phyloP scores from a whole-genome alignment of 64 coral and sea anemone genomes.

The Stylophora pistillata region DNA sequence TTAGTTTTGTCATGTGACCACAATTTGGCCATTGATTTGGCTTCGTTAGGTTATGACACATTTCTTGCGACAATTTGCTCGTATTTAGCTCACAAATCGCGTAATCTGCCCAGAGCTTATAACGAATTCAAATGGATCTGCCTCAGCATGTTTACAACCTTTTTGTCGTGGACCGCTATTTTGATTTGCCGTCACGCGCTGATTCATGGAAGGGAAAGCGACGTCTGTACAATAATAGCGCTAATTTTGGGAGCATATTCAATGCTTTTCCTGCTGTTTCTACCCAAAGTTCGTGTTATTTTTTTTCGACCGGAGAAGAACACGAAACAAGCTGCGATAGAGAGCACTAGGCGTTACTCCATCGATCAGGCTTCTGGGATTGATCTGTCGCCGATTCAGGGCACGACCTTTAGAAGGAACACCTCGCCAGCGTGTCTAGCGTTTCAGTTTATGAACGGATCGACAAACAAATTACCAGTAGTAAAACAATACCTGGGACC shows the following conservation, averaged over 20 bases:
- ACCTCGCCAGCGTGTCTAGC: neutral
- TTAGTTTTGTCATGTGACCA: slow-evolving; percentile 43
- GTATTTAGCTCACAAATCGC: slow-evolving; percentile 64
- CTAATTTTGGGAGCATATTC: slow-evolving; percentile 68
- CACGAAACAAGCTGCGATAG: slow-evolving; percentile 72
- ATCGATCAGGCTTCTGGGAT: slow-evolving; percentile 69
- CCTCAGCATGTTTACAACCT: slow-evolving; percentile 65
- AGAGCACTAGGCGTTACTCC: slow-evolving; percentile 70
- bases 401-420: neutral
- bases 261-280: slow-evolving; percentile 70
- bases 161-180: slow-evolving; percentile 52
- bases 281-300: slow-evolving; percentile 80
- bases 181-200: slow-evolving; percentile 41
- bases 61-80: slow-evolving; percentile 44
- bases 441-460: neutral
- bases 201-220: slow-evolving; percentile 6
- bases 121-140: slow-evolving; percentile 80
- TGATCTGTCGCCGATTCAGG: slow-evolving; percentile 26
- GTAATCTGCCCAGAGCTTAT: slow-evolving; percentile 68
- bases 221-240: slow-evolving; percentile 24
- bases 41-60: slow-evolving; percentile 67
- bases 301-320: slow-evolving; percentile 81
- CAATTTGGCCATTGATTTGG: slow-evolving; percentile 47
- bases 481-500: neutral
- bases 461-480: neutral